Base-by-base conservation (phyloP, 2,888 invertebrate genomes). In the Drosophila recens region DNA sequence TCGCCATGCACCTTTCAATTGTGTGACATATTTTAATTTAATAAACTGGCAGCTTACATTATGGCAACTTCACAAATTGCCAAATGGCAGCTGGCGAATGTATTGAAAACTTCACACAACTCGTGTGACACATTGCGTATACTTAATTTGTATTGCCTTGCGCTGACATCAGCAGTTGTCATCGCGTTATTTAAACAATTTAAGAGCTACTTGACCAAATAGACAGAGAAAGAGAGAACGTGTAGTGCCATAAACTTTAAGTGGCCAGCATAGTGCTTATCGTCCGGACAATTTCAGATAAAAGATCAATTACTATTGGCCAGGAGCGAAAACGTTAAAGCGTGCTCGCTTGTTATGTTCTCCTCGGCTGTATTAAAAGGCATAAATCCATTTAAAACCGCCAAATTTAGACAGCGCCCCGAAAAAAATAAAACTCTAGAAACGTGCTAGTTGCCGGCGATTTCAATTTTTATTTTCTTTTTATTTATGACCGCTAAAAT, bases 11-110 rank as follows among this genome's bases (percentile, higher is more conserved):
- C 53, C 71, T 65, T 67, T 64, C 72, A 66, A 71, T 77, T 63
- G 74, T 77, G 52, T 65, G 72, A 77, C 73, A 78, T 78, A 76
- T 77, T 84, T 77, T 79, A 82, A 82, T 84, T 84, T 76, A 74
- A 82, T 74, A 82, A 82, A 53, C 75, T 69, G 65, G 11, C 58
- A 62, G 67, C 49, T 66, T 48, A 46, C 79, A 61, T 65, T 65
- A 62, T 52, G 72, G 62, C 56, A 66, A 62, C 65, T 63, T 46
- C 10, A 45, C 63, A 53, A 42, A 51, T 69, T 79, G 61, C n/a
- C 64, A 53, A 65, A 34, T 53, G 38, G 20, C 61, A 61, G 42
- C 48, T 61, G 43, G 45, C 54, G 33, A 58, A 43, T 68, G 51
- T 63, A 65, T 63, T 64, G 48, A 58, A 67, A 56, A 13, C 23